Conservation (phyloP, 2,888 invertebrate species). For the Margaritifera margaritifera region DNA sequence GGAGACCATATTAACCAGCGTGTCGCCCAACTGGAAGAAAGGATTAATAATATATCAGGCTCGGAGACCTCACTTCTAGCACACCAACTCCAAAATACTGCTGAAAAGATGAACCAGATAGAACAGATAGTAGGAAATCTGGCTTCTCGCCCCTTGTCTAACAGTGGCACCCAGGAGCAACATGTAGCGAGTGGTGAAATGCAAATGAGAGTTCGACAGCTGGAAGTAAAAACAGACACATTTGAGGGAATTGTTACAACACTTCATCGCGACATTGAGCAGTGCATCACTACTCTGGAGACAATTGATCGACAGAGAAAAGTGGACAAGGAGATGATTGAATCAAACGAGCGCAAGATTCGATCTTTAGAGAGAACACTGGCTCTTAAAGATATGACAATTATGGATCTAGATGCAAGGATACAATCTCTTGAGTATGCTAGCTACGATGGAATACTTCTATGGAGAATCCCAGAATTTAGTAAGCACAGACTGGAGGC, state of each 20-base stretch:
- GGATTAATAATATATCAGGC: too few relatives aligned
- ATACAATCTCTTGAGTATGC: conserved; percentile 63
- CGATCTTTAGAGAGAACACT: conserved; percentile 38
- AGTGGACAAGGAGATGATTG: conserved; percentile 25
- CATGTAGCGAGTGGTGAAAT: conserved; percentile 22
- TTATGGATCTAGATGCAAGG: conserved; percentile 58
- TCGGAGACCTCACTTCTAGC: too few relatives aligned
- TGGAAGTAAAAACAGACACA: conserved; percentile 19
- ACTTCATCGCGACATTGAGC: conserved; percentile 61
- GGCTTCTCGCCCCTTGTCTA: conserved; percentile 9
- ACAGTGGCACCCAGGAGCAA: conserved; percentile 13
- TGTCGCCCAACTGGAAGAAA: too few relatives aligned
- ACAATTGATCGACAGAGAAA: conserved; percentile 37
- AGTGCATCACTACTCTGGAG: conserved; percentile 53
- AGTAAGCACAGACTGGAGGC: conserved; percentile 60
- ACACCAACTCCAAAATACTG: too few relatives aligned
- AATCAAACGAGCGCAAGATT: conserved; percentile 40
- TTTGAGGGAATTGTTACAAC: conserved; percentile 53
- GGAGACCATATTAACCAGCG: too few relatives aligned
- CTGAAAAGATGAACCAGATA: too few relatives aligned
- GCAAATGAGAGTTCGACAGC: conserved; percentile 29
- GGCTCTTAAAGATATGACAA: conserved; percentile 47
- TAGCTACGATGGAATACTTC: conserved; percentile 61
- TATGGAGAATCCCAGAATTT: conserved; percentile 68
- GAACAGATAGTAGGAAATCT: too few relatives aligned